phyloP scores from a whole-genome alignment of 2,113 vertebrate genomes.

The Pseudorasbora parva region DNA sequence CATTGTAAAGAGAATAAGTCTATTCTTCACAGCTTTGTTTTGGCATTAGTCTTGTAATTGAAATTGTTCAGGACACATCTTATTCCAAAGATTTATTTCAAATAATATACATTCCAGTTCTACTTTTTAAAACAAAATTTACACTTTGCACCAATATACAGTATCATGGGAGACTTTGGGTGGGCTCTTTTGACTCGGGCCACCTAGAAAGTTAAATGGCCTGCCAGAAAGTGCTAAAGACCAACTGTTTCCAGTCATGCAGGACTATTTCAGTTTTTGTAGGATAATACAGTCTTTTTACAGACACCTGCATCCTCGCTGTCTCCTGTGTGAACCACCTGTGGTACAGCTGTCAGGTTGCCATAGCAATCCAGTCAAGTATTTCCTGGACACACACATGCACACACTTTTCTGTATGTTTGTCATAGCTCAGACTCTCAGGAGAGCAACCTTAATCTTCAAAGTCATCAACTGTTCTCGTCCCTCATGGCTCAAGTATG shows the following conservation, averaged over 20 bases:
- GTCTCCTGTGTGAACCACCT: conserved; percentile 13
- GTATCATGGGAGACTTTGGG: not conserved
- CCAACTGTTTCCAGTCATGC: not conserved
- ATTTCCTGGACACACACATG: conserved; percentile 41
- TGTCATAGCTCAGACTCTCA: conserved; percentile 38
- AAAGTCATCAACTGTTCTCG: conserved; percentile 49
- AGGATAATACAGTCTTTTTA: not conserved
- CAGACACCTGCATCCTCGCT: not conserved
- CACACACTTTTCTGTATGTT: conserved; percentile 30
- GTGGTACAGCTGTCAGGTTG: conserved; percentile 37
- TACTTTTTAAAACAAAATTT: not conserved
- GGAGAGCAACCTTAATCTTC: conserved; percentile 50
- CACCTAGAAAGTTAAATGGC: not conserved
- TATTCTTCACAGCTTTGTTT: too few species aligned
- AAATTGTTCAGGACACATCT: not conserved
- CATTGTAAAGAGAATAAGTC: too few species aligned
- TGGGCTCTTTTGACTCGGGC: not conserved
- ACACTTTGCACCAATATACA: too few species aligned
- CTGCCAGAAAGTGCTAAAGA: not conserved
- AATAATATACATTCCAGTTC: not conserved
- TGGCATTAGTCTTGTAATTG: too few species aligned
- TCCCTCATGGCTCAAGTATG: conserved; percentile 47
- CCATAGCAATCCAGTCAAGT: conserved; percentile 35
- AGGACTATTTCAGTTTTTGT: not conserved
- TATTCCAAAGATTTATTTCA: too few species aligned